Base-by-base conservation (phyloP, 2,888 invertebrate species). In the Dioctria rufipes region DNA sequence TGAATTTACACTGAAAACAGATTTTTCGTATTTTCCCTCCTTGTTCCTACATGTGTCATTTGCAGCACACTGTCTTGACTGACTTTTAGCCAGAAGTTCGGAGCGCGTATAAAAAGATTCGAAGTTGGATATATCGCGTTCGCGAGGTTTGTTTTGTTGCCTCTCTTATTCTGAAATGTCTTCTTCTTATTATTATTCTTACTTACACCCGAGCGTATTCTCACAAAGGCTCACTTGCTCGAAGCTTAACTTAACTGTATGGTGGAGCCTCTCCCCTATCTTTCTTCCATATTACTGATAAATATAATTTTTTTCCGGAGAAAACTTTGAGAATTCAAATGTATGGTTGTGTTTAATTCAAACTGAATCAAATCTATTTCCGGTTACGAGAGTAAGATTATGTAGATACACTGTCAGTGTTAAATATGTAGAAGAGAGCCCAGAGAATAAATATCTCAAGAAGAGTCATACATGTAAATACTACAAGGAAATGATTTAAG, bases 1-100 rank as follows among this genome's bases (percentile, higher is more conserved):
- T 88, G 86, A 88, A 87, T 88, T 86, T 87, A 89, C 88, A 88
- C 88, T 89, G 88, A 88, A 87, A 87, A 80, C 69, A 49, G 80
- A 80, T 80, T 71, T 80, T 69, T 69, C 69, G 61, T 80, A 80
- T 80, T 71, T 80, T 79, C 67, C 40, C 58, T 79, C 54, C 60
- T 78, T 67, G 58, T 67, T 58, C 69, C 60, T 79, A 69, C 79
- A 79, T 79, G 79, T 79, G 79, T 79, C 79, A 79, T 79, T 79
- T 79, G 25, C 25, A 25, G 1, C 25, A 60, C 60, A 67, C 79
- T 46, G 77, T 43, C 73, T 13, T 65, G 54, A 78, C 78, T 73
- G 73, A 58, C 58, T 73, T 58, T 73, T 73, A 60, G 49, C 6
- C 49, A 69, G 58, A 73, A 73, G 43, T 58, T 39, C 73, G 66